A percentile compares a stretch with the other conserved stretches of the same genome.
Evolutionary conservation across 2,888 invertebrate species (phyloP).

Genomic region (Xestoiulus laeticollis): DNA sequence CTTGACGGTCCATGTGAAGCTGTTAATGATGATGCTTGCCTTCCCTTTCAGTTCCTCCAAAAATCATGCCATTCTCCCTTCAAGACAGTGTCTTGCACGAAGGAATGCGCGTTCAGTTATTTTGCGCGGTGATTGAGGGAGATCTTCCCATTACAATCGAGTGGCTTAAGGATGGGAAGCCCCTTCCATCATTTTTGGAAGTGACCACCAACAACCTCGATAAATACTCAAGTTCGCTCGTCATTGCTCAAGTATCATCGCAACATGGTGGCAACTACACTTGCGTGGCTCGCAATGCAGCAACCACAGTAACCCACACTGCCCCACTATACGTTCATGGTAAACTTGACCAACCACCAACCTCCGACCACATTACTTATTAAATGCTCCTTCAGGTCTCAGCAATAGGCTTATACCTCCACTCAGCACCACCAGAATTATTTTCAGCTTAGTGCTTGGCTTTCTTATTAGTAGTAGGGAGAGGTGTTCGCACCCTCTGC

Average conservation of each 20-base stretch:
- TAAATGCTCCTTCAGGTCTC: not conserved
- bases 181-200: conserved; percentile 54
- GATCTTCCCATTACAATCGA: conserved; percentile 61
- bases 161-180: conserved; percentile 68
- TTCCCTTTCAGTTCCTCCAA: conserved; percentile 65
- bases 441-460: not conserved
- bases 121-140: conserved; percentile 63
- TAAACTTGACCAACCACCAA: conserved; percentile 45
- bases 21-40: conserved; percentile 57
- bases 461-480: not conserved
- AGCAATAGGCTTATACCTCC: not conserved
- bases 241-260: conserved; percentile 52
- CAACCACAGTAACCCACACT: conserved; percentile 52
- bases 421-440: not conserved
- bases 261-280: conserved; percentile 55
- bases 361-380: not conserved
- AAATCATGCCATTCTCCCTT: conserved; percentile 69
- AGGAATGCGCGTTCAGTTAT: conserved; percentile 68
- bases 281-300: conserved; percentile 54
- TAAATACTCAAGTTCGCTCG: conserved; percentile 54
- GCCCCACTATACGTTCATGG: conserved; percentile 54
- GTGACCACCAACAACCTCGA: conserved; percentile 52
- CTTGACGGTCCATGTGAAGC: not conserved
- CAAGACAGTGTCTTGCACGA: conserved; percentile 68
- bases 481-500: not conserved